Conservation (phyloP, 2,797 vertebrate genomes). For the Gadopsis marmoratus region DNA sequence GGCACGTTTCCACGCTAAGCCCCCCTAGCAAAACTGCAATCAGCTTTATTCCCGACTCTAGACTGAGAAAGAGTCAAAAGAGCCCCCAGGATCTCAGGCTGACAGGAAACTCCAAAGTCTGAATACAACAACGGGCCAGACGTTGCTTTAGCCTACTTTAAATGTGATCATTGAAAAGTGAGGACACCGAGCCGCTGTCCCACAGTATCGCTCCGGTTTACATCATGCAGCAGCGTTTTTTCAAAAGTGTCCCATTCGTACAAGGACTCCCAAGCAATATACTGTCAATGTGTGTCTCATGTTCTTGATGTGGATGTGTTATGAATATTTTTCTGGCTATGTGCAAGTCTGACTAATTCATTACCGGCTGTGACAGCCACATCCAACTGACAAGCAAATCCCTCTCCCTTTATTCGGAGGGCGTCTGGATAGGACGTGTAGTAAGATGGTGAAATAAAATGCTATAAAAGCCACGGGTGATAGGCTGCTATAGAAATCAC, state of each 20-base stretch:
- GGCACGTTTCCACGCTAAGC: conserved; percentile 52
- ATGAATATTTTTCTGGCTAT: conserved; percentile 61
- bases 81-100: conserved; percentile 49
- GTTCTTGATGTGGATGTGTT: conserved; percentile 63
- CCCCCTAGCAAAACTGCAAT: conserved; percentile 58
- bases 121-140: conserved; percentile 55
- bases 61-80: conserved; percentile 50
- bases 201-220: conserved; percentile 37
- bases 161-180: conserved; percentile 63
- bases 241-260: conserved; percentile 34
- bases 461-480: conserved; percentile 9
- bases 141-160: conserved; percentile 54
- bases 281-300: conserved; percentile 56
- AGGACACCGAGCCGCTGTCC: conserved; percentile 52
- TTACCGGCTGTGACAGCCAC: conserved; percentile 57
- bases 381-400: conserved; percentile 57
- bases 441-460: conserved; percentile 22
- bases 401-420: conserved; percentile 49
- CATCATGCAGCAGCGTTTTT: conserved; percentile 42
- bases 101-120: conserved; percentile 63
- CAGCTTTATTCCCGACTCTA: conserved; percentile 67
- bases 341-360: conserved; percentile 70
- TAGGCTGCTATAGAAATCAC: conserved; percentile 18
- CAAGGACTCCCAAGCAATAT: conserved; percentile 42
- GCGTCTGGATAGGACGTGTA: conserved; percentile 22